A percentile compares a stretch with the other conserved stretches of the same genome.
phyloP scores from a whole-genome alignment of 2,888 invertebrate species.

The Latrodectus elegans region DNA sequence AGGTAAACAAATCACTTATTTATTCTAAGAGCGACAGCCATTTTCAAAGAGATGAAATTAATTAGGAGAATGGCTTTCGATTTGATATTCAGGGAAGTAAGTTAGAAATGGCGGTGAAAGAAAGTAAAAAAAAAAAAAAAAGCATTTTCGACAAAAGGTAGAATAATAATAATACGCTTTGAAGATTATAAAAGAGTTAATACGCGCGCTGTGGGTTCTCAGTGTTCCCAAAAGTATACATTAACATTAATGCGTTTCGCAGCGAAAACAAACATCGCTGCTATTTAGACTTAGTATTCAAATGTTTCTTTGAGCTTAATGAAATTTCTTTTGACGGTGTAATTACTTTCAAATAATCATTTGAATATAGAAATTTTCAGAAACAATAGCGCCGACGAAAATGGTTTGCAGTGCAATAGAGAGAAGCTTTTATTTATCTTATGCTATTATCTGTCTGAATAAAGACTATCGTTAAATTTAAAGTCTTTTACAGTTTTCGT shows the following conservation, averaged over 20 bases:
- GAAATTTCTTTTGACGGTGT: conserved; percentile 6
- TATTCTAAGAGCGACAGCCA: conserved; percentile 45
- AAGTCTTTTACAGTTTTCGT: too few species aligned
- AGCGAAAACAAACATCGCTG: not conserved
- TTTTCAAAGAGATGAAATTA: conserved; percentile 58
- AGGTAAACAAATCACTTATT: conserved; percentile 57
- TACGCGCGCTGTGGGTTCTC: conserved; percentile 21
- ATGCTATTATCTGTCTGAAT: too few species aligned
- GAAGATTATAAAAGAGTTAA: conserved; percentile 42
- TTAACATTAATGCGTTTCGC: conserved; percentile 34
- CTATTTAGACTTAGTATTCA: not conserved
- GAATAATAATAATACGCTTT: conserved; percentile 31
- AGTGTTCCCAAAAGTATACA: conserved; percentile 20
- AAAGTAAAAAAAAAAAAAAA: conserved; percentile 54
- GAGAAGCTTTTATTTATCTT: too few species aligned
- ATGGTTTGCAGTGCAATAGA: too few species aligned
- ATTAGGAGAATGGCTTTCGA: conserved; percentile 36
- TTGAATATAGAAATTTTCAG: too few species aligned
- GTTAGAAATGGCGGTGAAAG: conserved; percentile 7
- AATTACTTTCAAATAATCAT: too few species aligned
- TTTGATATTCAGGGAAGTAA: conserved; percentile 41
- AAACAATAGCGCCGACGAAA: too few species aligned
- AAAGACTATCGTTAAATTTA: too few species aligned
- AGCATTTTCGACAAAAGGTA: conserved; percentile 19
- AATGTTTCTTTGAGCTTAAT: not conserved